Evolutionary conservation across 1,140 invertebrate species (phyloP).

Genomic region (Galleria mellonella): DNA sequence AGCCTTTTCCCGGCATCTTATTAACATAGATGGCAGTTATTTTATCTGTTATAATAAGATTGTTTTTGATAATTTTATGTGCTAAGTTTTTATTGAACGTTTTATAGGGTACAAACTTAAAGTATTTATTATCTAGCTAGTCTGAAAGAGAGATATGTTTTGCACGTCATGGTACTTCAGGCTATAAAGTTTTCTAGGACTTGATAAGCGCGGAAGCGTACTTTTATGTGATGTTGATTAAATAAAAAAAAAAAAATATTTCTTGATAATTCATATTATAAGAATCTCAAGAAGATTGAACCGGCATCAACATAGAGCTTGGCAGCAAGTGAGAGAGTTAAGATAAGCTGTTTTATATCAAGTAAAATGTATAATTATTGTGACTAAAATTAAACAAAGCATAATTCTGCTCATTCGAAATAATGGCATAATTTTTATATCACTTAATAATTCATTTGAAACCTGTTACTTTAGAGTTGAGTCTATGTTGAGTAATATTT

Average conservation of each 20-base stretch:
- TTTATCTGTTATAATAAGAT: conserved; percentile 22
- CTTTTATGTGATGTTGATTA: conserved; percentile 5
- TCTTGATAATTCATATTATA: background rate
- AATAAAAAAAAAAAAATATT: conserved; percentile 6
- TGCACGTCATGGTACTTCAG: conserved; percentile 15
- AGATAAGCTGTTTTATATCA: conserved; percentile 12
- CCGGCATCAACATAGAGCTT: too few species aligned
- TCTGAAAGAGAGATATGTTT: conserved; percentile 20
- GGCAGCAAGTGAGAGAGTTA: too few species aligned
- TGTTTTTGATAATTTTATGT: conserved; percentile 33
- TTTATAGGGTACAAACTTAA: conserved; percentile 34
- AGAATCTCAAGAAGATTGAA: conserved; percentile 32
- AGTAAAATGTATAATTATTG: conserved; percentile 10
- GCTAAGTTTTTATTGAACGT: conserved; percentile 26
- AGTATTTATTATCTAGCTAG: conserved; percentile 38
- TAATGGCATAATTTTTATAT: conserved; percentile 31
- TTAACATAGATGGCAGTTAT: conserved; percentile 9
- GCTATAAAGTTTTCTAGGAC: background rate
- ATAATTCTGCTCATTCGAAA: conserved; percentile 22
- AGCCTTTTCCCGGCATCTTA: background rate
- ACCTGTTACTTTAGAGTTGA: conserved; percentile 54
- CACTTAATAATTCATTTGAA: conserved; percentile 50
- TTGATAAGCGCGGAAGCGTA: background rate
- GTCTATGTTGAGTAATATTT: conserved; percentile 59
- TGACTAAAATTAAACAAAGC: conserved; percentile 10